These are phyloP conservation scores for Monomorium pharaonis DNA, from an alignment of 1,140 invertebrate species.

Conservation along the genomic window DNA sequence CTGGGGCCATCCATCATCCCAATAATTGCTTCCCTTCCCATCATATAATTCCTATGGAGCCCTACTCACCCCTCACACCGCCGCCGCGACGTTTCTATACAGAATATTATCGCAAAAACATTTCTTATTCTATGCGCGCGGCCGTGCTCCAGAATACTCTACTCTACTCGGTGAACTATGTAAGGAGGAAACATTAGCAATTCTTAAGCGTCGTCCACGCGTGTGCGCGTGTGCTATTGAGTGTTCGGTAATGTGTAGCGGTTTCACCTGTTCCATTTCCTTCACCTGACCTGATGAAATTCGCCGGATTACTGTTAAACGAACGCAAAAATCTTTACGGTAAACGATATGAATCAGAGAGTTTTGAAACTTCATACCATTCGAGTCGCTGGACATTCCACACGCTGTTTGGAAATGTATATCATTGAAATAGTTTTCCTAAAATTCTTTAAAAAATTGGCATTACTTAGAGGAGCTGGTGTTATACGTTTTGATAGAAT, in stretches of 20 bases:
- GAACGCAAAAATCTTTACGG: not conserved
- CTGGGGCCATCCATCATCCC: slow-evolving; percentile 84
- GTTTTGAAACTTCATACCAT: too few relatives aligned
- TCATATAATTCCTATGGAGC: slow-evolving; percentile 83
- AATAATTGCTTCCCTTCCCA: slow-evolving; percentile 85
- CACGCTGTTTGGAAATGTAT: too few relatives aligned
- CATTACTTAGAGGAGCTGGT: too few relatives aligned
- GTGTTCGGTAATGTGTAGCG: slow-evolving; percentile 3
- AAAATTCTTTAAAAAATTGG: too few relatives aligned
- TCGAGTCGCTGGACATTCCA: too few relatives aligned
- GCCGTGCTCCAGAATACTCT: slow-evolving; percentile 25
- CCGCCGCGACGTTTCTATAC: slow-evolving; percentile 32
- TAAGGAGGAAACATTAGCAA: slow-evolving; percentile 80
- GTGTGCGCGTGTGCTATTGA: slow-evolving; percentile 71
- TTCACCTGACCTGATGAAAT: slow-evolving; percentile 6
- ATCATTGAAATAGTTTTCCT: too few relatives aligned
- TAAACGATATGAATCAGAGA: not conserved
- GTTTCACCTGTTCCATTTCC: slow-evolving; percentile 25
- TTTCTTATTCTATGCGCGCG: slow-evolving; percentile 54
- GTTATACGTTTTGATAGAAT: too few relatives aligned
- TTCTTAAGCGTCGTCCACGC: slow-evolving; percentile 82
- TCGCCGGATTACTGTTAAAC: not conserved
- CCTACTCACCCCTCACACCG: slow-evolving; percentile 43
- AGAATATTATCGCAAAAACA: slow-evolving; percentile 56
- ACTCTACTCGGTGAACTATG: slow-evolving; percentile 16